phyloP scores from a whole-genome alignment of 2,113 vertebrate species.

The Marcusenius ussheri region DNA sequence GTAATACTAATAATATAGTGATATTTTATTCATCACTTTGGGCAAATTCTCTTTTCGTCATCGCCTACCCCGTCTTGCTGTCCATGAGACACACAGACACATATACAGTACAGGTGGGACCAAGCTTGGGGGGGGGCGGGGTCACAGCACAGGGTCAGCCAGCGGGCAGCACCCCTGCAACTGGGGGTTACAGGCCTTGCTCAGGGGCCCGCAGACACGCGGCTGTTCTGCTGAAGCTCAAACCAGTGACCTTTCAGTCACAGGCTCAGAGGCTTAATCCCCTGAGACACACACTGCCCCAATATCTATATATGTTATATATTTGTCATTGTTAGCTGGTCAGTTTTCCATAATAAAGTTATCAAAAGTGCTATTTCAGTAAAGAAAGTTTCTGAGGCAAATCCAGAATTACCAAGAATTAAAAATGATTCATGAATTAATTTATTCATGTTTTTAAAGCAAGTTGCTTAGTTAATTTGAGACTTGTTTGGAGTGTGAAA shows the following conservation, averaged over 20 bases:
- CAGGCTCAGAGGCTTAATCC: background rate
- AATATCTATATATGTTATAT: background rate
- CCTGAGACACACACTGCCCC: background rate
- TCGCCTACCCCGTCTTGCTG: background rate
- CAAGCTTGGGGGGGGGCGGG: background rate
- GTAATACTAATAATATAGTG: background rate
- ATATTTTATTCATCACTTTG: background rate
- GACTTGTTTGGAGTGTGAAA: slow-evolving; percentile 21
- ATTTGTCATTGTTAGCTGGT: background rate
- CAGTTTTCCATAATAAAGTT: background rate
- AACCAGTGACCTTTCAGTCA: background rate
- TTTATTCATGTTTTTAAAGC: slow-evolving; percentile 21
- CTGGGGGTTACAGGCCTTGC: background rate
- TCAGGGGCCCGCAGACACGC: background rate
- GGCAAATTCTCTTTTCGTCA: background rate
- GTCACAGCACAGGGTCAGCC: background rate
- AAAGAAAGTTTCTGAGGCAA: slow-evolving; percentile 10
- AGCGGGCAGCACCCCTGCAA: background rate
- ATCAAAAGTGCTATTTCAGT: background rate
- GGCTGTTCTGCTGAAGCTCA: background rate
- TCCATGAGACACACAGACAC: background rate
- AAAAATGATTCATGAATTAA: slow-evolving; percentile 17
- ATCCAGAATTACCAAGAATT: slow-evolving; percentile 23
- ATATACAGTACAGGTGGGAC: background rate
- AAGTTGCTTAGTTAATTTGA: slow-evolving; percentile 16